phyloP scores from a whole-genome alignment of 92 coral and sea anemone species.

The Galaxea fascicularis region DNA sequence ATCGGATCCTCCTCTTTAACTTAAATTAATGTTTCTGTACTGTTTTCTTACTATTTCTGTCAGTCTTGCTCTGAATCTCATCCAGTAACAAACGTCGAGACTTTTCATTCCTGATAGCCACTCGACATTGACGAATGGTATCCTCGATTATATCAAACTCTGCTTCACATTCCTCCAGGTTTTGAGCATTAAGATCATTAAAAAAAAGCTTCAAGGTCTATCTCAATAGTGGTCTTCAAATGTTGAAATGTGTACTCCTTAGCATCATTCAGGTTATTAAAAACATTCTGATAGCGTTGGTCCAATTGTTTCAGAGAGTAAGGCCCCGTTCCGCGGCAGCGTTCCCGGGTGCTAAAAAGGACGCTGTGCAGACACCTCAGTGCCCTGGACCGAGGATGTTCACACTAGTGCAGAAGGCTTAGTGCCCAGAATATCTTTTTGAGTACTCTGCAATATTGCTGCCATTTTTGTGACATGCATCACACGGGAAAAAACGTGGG shows the following conservation, averaged over 20 bases:
- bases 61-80: constrained; percentile 4
- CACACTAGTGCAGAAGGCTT: too few relatives aligned
- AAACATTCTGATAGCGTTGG: constrained; percentile 14
- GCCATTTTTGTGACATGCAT: too few relatives aligned
- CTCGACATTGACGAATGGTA: constrained; percentile 22
- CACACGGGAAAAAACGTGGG: too few relatives aligned
- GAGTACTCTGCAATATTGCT: too few relatives aligned
- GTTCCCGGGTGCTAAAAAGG: too few relatives aligned
- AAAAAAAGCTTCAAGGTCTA: constrained; percentile 9
- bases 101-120: constrained; percentile 22
- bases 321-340: too few relatives aligned
- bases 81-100: constrained; percentile 11
- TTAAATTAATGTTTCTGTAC: constrained; percentile 16
- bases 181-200: background rate
- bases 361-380: too few relatives aligned
- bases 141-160: constrained; percentile 1
- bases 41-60: background rate
- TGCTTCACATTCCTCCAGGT: constrained; percentile 7
- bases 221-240: background rate
- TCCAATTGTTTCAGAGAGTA: constrained; percentile 37
- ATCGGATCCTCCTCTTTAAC: constrained; percentile 14
- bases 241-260: constrained; percentile 23
- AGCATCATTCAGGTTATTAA: constrained; percentile 24
- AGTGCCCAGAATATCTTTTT: too few relatives aligned
- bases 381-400: too few relatives aligned